These are phyloP conservation scores for Eleutherodactylus coqui DNA, from an alignment of 2,797 vertebrate species.

Conservation along the genomic window DNA sequence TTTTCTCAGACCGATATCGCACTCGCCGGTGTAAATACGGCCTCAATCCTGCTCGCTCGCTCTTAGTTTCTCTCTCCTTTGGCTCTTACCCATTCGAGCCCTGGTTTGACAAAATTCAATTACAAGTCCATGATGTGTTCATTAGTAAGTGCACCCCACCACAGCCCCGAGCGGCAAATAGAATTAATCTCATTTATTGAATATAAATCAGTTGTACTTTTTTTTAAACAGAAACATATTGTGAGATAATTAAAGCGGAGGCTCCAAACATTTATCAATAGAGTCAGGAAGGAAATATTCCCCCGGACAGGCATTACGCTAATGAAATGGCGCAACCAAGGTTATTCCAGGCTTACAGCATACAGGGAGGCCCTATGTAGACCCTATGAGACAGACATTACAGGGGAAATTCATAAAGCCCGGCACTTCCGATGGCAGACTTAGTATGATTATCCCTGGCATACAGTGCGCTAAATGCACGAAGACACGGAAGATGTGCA, in stretches of 20 bases:
- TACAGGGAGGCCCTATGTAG: neutral
- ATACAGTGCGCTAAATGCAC: too few species aligned
- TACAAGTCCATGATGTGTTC: slow-evolving; percentile 36
- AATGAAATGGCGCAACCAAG: slow-evolving; percentile 23
- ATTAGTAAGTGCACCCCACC: neutral
- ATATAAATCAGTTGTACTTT: slow-evolving; percentile 50
- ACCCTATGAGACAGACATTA: neutral
- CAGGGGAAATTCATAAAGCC: too few species aligned
- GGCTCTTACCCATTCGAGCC: neutral
- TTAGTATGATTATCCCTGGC: too few species aligned
- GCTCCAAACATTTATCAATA: slow-evolving; percentile 49
- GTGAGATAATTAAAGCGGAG: slow-evolving; percentile 45
- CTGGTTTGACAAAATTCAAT: slow-evolving; percentile 26
- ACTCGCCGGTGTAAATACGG: too few species aligned
- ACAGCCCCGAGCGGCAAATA: slow-evolving; percentile 8
- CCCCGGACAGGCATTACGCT: slow-evolving; percentile 3
- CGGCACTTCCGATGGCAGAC: too few species aligned
- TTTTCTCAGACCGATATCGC: too few species aligned
- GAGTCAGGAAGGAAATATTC: slow-evolving; percentile 30
- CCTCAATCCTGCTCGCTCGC: neutral
- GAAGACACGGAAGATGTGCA: too few species aligned
- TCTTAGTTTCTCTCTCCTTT: neutral
- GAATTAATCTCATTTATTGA: slow-evolving; percentile 50
- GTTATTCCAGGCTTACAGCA: neutral
- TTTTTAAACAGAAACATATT: slow-evolving; percentile 28